phyloP scores from a whole-genome alignment of 2,888 invertebrate species.

The Heliconius ismenius region DNA sequence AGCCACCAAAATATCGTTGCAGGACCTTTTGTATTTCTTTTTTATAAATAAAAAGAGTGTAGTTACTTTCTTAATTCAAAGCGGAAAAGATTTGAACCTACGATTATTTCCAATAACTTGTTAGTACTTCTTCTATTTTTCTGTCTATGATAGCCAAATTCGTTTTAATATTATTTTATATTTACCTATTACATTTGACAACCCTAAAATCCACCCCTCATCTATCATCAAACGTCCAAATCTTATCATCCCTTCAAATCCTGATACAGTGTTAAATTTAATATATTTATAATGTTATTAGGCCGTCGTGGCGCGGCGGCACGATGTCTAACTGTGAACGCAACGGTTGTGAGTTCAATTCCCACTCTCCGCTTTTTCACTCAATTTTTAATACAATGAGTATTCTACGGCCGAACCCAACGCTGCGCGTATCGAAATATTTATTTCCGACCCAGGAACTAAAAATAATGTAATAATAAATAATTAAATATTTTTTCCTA shows the following conservation, averaged over 20 bases:
- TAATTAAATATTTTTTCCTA: not conserved
- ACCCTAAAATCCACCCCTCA: slow-evolving; percentile 47
- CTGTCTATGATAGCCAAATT: not conserved
- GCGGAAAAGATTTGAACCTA: not conserved
- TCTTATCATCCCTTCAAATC: slow-evolving; percentile 49
- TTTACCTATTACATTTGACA: slow-evolving; percentile 33
- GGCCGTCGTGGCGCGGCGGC: not conserved
- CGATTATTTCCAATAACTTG: not conserved
- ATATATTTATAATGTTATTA: slow-evolving; percentile 30
- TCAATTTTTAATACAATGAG: too few species aligned
- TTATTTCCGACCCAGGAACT: too few species aligned
- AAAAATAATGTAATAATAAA: too few species aligned
- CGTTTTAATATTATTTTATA: not conserved
- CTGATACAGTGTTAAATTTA: slow-evolving; percentile 41
- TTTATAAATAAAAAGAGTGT: too few species aligned
- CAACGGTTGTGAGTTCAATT: not conserved
- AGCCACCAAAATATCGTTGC: too few species aligned
- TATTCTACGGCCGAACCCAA: too few species aligned
- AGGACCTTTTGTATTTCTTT: too few species aligned
- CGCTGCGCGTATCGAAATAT: too few species aligned
- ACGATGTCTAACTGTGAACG: too few species aligned
- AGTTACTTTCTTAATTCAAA: too few species aligned
- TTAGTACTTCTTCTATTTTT: not conserved
- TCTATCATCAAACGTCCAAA: slow-evolving; percentile 47
- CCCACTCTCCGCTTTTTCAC: not conserved